phyloP scores from a whole-genome alignment of 64 coral and sea anemone genomes.

The Trachythela sp. region DNA sequence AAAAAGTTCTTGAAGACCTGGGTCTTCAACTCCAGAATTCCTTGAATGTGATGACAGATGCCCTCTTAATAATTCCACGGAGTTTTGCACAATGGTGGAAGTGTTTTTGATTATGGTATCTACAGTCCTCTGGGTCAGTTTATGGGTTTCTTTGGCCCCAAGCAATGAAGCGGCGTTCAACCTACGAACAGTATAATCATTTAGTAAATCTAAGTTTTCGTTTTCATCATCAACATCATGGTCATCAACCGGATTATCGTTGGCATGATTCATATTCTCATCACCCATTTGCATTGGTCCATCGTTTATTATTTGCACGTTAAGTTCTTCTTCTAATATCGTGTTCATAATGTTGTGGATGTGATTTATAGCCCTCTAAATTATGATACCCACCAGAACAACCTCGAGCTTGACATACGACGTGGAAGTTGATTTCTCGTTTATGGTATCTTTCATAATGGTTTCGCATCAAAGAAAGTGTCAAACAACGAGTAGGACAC shows the following conservation, averaged over 20 bases:
- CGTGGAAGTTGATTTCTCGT: not conserved
- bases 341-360: not conserved
- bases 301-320: not conserved
- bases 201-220: not conserved
- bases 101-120: slow-evolving; percentile 6
- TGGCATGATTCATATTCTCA: not conserved
- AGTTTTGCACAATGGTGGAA: not conserved
- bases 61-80: not conserved
- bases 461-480: not conserved
- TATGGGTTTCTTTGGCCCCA: not conserved
- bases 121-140: not conserved
- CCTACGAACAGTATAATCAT: not conserved
- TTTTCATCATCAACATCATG: not conserved
- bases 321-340: not conserved
- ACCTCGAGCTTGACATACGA: not conserved
- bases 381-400: not conserved
- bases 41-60: not conserved
- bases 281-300: not conserved
- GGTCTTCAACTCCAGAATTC: not conserved
- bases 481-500: not conserved
- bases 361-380: slow-evolving; percentile 13
- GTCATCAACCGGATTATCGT: not conserved
- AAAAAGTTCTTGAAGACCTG: not conserved
- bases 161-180: not conserved
- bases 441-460: not conserved